Evolutionary conservation across 2,888 invertebrate genomes (phyloP).

Genomic region (Campaea margaritaria): DNA sequence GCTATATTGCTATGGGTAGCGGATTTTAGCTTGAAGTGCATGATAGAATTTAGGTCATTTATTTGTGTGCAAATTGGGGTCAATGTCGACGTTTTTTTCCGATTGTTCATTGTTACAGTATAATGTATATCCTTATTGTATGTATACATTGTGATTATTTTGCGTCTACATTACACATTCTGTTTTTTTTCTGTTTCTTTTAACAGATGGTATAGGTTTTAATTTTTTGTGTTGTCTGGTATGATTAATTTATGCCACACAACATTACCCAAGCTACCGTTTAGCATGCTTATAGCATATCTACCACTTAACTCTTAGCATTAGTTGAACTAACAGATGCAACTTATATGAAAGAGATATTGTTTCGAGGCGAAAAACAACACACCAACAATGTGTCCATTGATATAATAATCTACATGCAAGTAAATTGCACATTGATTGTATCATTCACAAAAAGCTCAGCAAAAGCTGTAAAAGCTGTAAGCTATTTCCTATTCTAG

Average conservation of each 20-base stretch:
- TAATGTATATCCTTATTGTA: too few relatives aligned
- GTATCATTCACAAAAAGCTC: neutral
- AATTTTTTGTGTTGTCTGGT: neutral
- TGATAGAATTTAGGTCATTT: too few relatives aligned
- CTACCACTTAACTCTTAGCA: conserved; percentile 28
- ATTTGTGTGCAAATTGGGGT: too few relatives aligned
- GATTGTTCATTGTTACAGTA: too few relatives aligned
- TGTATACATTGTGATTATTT: too few relatives aligned
- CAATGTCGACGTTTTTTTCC: too few relatives aligned
- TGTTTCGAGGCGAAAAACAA: conserved; percentile 55
- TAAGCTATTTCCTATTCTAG: too few relatives aligned
- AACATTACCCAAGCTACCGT: too few relatives aligned
- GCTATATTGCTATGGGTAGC: too few relatives aligned
- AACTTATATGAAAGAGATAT: conserved; percentile 61
- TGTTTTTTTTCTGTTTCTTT: too few relatives aligned
- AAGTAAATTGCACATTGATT: neutral
- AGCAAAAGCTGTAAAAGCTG: neutral
- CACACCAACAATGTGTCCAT: conserved; percentile 43
- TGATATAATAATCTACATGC: conserved; percentile 40
- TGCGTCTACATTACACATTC: too few relatives aligned
- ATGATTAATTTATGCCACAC: neutral
- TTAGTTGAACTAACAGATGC: conserved; percentile 55
- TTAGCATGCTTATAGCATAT: conserved; percentile 23
- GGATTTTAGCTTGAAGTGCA: too few relatives aligned
- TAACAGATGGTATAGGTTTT: neutral